Evolutionary conservation across 2,888 invertebrate genomes (phyloP), one percentile per base, ranked within the genome.

Genomic region (Nymphalis polychloros): DNA sequence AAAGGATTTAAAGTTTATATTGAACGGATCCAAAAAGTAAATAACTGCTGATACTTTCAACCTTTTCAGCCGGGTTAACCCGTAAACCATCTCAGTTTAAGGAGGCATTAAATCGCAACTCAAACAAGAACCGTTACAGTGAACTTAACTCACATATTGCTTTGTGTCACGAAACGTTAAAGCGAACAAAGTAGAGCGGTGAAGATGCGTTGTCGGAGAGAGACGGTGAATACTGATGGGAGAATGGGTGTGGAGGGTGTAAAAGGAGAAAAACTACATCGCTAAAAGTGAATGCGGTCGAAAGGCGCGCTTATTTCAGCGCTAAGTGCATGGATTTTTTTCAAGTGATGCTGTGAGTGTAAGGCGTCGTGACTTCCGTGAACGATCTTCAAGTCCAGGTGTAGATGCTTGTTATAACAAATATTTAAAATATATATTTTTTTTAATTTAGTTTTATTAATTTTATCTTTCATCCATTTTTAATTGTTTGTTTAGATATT

Each of bases 211-310:
- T 75, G 89, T 80, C 70, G 76, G 88, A 90, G 84, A 78, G 89
- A 85, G 90, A 90, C 78, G 87, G 89, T 79, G 79, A 80, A 84
- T 80, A 81, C 77, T 78, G 84, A 84, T 84, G 83, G 84, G 84
- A 87, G 89, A 90, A 87, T 85, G 88, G 88, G 86, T 85, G 84
- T 85, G 88, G 88, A 90, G 91, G 87, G 90, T 84, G 89, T 88
- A 91, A 92, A 90, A 90, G 85, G 92, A 91, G 90, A 91, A 91
- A 92, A 92, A 92, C 92, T 92, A 90, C 90, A 90, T 85, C 89
- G 91, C 91, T 92, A 91, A 92, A 92, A 92, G 92, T 92, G 91
- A 92, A 92, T 90, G 92, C 92, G 91, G 92, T 92, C 90, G 91
- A 92, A 91, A 91, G 91, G 88, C 88, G 82, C 88, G 90, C 90